phyloP scores from a whole-genome alignment of 2,888 invertebrate species.

The Rhimphoctona megacephalus region DNA sequence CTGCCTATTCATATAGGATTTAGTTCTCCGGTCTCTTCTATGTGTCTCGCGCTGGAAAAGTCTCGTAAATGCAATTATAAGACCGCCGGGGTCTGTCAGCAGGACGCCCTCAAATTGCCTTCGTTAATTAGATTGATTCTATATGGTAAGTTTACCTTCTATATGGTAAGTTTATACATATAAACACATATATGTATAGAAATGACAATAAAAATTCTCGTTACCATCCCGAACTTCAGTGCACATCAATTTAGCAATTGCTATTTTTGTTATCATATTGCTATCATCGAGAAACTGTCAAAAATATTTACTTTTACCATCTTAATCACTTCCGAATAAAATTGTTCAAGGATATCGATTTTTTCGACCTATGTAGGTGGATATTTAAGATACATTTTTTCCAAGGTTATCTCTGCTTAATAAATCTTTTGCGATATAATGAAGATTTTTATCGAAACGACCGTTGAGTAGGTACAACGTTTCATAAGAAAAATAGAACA shows the following conservation, averaged over 20 bases:
- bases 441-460: neutral
- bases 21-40: conserved; percentile 2
- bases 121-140: conserved; percentile 74
- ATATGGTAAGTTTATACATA: neutral
- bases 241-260: conserved; percentile 27
- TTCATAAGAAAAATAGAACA: neutral
- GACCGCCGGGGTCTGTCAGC: conserved; percentile 45
- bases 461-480: neutral
- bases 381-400: neutral
- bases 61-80: conserved; percentile 58
- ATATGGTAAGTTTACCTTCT: conserved; percentile 14
- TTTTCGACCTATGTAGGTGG: neutral
- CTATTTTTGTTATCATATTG: neutral
- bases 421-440: neutral
- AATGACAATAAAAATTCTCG: neutral
- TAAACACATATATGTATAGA: neutral
- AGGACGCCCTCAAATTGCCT: conserved; percentile 68
- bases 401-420: no score
- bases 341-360: neutral
- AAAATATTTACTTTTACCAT: neutral
- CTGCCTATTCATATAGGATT: conserved; percentile 31
- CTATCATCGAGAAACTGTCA: neutral
- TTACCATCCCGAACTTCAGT: neutral
- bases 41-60: conserved; percentile 28
- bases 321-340: neutral